phyloP scores from a whole-genome alignment of 2,888 invertebrate genomes.

The Brachypalpus laphriformis region DNA sequence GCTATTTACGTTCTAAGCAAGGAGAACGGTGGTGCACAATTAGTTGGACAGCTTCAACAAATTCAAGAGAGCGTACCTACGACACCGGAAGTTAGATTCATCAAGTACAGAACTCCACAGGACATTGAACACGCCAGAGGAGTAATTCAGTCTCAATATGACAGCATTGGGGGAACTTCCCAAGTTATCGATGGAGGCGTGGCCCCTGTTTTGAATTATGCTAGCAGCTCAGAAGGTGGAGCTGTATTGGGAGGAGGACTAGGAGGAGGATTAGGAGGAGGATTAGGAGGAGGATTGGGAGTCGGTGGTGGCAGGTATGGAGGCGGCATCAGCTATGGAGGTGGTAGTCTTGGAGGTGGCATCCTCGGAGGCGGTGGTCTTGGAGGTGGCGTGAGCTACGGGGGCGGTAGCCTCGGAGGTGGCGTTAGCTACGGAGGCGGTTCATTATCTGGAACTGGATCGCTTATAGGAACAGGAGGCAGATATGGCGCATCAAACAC shows the following conservation, averaged over 20 bases:
- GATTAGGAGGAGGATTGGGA: neutral
- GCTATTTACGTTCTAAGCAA: slow-evolving; percentile 81
- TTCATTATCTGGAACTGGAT: neutral
- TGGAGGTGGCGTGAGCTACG: too few relatives aligned
- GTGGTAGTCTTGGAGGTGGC: neutral
- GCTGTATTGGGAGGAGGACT: neutral
- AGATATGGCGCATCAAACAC: neutral
- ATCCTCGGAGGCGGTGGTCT: too few relatives aligned
- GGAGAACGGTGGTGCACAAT: slow-evolving; percentile 78
- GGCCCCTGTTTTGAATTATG: slow-evolving; percentile 78
- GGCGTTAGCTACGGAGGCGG: too few relatives aligned
- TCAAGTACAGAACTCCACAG: slow-evolving; percentile 76
- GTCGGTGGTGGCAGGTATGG: neutral
- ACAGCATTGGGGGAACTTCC: slow-evolving; percentile 70
- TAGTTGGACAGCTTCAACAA: slow-evolving; percentile 77
- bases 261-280: neutral
- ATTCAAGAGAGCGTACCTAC: slow-evolving; percentile 70
- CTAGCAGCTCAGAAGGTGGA: slow-evolving; percentile 23
- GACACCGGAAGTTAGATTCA: slow-evolving; percentile 75
- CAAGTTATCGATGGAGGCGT: slow-evolving; percentile 70
- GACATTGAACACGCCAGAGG: slow-evolving; percentile 74
- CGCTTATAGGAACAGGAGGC: neutral
- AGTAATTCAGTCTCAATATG: slow-evolving; percentile 75
- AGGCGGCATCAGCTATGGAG: too few relatives aligned
- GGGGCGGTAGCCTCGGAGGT: too few relatives aligned